Evolutionary conservation across 1,140 invertebrate species (phyloP), one percentile per base, ranked within the genome.

Genomic region (Anadara kagoshimensis): DNA sequence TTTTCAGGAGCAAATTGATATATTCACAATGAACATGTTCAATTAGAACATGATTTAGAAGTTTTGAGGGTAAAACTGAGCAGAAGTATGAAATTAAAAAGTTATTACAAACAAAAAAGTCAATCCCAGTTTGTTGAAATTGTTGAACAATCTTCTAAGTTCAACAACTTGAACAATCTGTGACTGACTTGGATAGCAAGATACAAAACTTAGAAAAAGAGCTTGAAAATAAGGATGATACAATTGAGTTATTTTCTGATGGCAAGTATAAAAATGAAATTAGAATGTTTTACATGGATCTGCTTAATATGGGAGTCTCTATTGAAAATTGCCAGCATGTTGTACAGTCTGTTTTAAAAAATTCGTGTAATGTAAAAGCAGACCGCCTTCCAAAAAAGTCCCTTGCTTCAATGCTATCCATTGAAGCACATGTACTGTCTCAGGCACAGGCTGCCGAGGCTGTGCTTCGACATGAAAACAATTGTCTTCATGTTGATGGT

Each of bases 11-110:
- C 24, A 26, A 57, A 57, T 57, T 8, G 7, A 22, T 26, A 14
- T 57, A 8, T 14, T 7, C 18, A 26, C 11, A 57, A n/a, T 14
- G 54, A 57, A 57, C 24, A 24, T 1, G 18, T 26, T 57, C 22
- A 57, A 26, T 26, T 57, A 57, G 54, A 57, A 57, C 24, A 57
- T 5, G 24, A 57, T 11, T 26, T 57, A 18, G 54, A 10, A 57
- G 22, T 26, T 14, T 14, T 57, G 22, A 57, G n/a, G 8, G 54
- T 12, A 24, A 57, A 57, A 57, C 8, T 57, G 20, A 24, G n/a
- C 4, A 22, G 18, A 29, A 26, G 11, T 24, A 43, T 14, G 24
- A 57, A 57, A 29, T 26, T 57, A 26, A n/a, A n/a, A n/a, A n/a
- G n/a, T n/a, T n/a, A n/a, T n/a, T n/a, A n/a, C n/a, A n/a, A n/a